Percentiles rank a stretch among this genome's conserved stretches.
phyloP scores from a whole-genome alignment of 2,797 vertebrate genomes.

The Hyperoplus lanceolatus region DNA sequence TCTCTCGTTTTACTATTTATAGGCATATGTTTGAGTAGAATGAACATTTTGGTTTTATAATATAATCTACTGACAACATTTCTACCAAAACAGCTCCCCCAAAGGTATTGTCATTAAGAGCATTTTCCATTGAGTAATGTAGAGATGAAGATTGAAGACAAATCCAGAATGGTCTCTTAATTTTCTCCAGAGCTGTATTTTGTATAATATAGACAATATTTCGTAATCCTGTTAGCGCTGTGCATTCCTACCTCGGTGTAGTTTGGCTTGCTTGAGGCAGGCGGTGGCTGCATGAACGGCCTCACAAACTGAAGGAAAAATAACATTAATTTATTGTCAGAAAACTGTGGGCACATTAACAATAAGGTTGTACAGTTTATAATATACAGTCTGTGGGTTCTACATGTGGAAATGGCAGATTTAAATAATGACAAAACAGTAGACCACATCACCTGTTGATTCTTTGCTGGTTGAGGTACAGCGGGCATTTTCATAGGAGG shows the following conservation, averaged over 20 bases:
- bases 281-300: slow-evolving; percentile 57
- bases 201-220: not conserved
- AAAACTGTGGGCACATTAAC: slow-evolving; percentile 15
- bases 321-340: slow-evolving; percentile 21
- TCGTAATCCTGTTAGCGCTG: not conserved
- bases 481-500: slow-evolving; percentile 69
- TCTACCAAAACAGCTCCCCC: no score
- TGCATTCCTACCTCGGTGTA: slow-evolving; percentile 71
- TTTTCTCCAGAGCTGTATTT: no score
- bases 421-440: slow-evolving; percentile 3
- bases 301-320: slow-evolving; percentile 70
- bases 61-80: no score
- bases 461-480: slow-evolving; percentile 51
- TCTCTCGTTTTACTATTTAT: no score
- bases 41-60: no score
- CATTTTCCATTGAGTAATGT: no score
- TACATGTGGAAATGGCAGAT: not conserved
- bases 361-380: not conserved
- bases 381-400: no score
- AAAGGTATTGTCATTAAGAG: no score
- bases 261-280: slow-evolving; percentile 62
- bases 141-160: no score
- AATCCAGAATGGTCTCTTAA: no score
- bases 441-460: slow-evolving; percentile 71
- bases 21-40: no score